Percentiles rank a stretch among this genome's conserved stretches.
Evolutionary conservation across 2,888 invertebrate species (phyloP).

Genomic region (Spilarctia lutea): DNA sequence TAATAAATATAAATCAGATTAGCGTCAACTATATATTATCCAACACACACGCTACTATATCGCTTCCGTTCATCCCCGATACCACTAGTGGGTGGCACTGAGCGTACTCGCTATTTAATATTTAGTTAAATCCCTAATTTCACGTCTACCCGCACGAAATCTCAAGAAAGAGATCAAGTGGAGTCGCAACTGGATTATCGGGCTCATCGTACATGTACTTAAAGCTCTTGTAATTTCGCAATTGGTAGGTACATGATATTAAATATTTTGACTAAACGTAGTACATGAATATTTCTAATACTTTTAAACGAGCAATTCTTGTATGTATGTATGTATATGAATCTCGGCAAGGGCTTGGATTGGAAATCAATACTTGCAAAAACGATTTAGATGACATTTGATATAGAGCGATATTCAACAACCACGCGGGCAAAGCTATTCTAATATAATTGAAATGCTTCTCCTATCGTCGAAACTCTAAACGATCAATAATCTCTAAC

Average conservation of each 20-base stretch:
- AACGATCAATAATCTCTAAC: background rate
- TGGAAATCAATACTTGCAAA: too few relatives aligned
- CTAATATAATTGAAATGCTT: background rate
- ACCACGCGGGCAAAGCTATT: too few relatives aligned
- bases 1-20: background rate
- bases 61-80: conserved; percentile 40
- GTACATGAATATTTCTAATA: too few relatives aligned
- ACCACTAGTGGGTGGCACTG: conserved; percentile 60
- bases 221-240: background rate
- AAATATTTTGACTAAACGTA: background rate
- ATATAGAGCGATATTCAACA: too few relatives aligned
- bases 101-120: conserved; percentile 63
- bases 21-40: background rate
- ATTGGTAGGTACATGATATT: background rate
- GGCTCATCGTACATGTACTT: conserved; percentile 10
- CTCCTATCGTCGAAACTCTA: background rate
- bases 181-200: conserved; percentile 36
- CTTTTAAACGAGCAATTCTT: too few relatives aligned
- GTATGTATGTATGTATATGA: too few relatives aligned
- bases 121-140: conserved; percentile 67
- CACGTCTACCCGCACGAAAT: conserved; percentile 39
- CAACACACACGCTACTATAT: background rate
- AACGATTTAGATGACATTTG: too few relatives aligned
- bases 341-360: too few relatives aligned
- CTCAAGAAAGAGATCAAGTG: conserved; percentile 30